Conservation (phyloP, 37 sponge, comb jelly and placozoan genomes). For the Cliona cf. orientalis region DNA sequence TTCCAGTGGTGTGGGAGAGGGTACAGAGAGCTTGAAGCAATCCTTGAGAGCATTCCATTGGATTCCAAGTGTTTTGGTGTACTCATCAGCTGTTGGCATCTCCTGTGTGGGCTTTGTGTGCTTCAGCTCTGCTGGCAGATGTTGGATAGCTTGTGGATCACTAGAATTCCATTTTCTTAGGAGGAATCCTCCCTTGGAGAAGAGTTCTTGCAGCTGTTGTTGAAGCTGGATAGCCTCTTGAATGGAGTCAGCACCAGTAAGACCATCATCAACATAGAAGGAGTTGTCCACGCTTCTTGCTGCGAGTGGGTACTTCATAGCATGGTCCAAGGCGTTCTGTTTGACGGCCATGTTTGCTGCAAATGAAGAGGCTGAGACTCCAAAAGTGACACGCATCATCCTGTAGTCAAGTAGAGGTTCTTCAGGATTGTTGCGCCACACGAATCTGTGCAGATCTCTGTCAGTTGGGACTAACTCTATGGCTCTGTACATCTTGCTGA, state of each 20-base stretch:
- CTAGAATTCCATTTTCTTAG: constrained; percentile 44
- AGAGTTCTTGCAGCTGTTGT: constrained; percentile 19
- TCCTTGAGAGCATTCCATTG: constrained; percentile 49
- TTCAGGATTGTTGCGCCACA: constrained; percentile 25
- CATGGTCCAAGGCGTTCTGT: constrained; percentile 29
- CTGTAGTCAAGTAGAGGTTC: constrained; percentile 31
- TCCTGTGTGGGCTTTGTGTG: constrained; percentile 16
- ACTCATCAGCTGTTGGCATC: constrained; percentile 33
- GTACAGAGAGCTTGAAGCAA: constrained; percentile 26
- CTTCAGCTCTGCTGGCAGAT: constrained; percentile 13
- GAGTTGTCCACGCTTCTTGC: constrained; percentile 20
- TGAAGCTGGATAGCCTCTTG: constrained; percentile 40
- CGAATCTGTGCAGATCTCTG: constrained; percentile 28
- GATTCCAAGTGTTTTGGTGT: constrained; percentile 56
- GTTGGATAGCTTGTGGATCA: constrained; percentile 21
- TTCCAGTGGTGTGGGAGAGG: constrained; percentile 1
- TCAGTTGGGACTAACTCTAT: constrained; percentile 7
- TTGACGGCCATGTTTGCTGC: constrained; percentile 51
- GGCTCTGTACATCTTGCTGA: constrained; percentile 34
- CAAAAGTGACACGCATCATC: constrained; percentile 40
- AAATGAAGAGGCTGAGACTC: constrained; percentile 41
- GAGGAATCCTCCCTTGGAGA: constrained; percentile 40
- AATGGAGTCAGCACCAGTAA: constrained; percentile 42
- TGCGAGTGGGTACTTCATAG: constrained; percentile 21
- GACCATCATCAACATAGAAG: constrained; percentile 37